phyloP scores from a whole-genome alignment of 2,113 vertebrate species.

The Chaetops frenatus region DNA sequence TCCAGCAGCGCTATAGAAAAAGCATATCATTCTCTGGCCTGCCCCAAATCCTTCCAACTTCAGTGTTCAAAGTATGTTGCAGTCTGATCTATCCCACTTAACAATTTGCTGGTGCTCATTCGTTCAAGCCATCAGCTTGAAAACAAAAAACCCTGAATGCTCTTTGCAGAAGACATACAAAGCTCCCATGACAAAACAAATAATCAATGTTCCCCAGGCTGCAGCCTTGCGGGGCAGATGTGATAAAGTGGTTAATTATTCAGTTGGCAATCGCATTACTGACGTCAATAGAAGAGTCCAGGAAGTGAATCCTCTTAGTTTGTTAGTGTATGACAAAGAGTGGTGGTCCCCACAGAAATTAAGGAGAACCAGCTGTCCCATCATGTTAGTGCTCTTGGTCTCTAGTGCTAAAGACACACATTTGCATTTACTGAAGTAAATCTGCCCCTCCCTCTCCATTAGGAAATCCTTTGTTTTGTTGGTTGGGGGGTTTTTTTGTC shows the following conservation, averaged over 20 bases:
- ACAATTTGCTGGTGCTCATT: background rate
- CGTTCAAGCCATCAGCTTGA: background rate
- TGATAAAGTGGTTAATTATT: slow-evolving; percentile 63
- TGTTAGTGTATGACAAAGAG: slow-evolving; percentile 48
- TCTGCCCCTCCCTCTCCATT: background rate
- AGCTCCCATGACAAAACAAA: slow-evolving; percentile 19
- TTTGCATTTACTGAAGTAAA: slow-evolving; percentile 1
- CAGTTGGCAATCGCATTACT: slow-evolving; percentile 71
- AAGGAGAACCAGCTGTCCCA: slow-evolving; percentile 25
- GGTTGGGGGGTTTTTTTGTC: background rate
- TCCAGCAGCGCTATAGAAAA: background rate
- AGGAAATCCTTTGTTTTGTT: slow-evolving; percentile 30
- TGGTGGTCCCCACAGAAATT: slow-evolving; percentile 25
- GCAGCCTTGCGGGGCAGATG: slow-evolving; percentile 30
- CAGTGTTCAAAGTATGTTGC: background rate
- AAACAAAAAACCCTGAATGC: background rate
- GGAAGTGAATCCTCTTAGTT: slow-evolving; percentile 65
- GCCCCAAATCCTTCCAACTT: background rate
- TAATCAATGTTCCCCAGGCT: slow-evolving; percentile 15
- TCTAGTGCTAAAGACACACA: background rate
- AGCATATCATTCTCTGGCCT: background rate
- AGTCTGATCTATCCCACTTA: background rate
- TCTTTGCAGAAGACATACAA: background rate
- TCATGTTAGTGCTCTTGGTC: background rate
- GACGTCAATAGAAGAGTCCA: slow-evolving; percentile 63